Evolutionary conservation across 2,113 vertebrate genomes (phyloP).

Genomic region (Rynchops niger): DNA sequence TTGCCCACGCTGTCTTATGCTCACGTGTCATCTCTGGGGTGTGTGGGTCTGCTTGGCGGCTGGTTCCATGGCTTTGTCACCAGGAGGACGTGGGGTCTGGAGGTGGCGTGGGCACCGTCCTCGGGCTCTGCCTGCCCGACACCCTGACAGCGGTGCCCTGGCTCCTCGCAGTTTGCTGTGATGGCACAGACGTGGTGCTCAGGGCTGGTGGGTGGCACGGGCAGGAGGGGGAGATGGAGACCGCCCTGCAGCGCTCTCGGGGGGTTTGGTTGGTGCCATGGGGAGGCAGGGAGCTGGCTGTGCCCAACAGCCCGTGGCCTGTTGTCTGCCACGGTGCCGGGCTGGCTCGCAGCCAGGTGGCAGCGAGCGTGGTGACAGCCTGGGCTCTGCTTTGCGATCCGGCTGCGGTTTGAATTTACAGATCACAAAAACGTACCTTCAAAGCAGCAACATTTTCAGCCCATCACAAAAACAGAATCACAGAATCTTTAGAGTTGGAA

Average conservation of each 20-base stretch:
- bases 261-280: accelerated
- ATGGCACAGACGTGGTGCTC: accelerated
- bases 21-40: not conserved
- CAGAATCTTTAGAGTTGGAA: too few species aligned
- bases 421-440: not conserved
- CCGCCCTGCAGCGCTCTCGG: accelerated
- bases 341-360: not conserved
- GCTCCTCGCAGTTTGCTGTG: accelerated
- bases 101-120: accelerated
- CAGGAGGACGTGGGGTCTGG: accelerated
- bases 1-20: accelerated
- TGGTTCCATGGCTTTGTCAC: accelerated
- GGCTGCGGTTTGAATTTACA: not conserved
- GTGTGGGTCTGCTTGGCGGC: accelerated
- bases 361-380: not conserved
- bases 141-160: accelerated
- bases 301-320: not conserved
- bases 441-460: not conserved
- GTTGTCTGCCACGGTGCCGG: accelerated
- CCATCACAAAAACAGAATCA: not conserved
- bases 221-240: not conserved
- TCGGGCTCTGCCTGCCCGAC: accelerated
- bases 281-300: not conserved
- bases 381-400: not conserved
- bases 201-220: accelerated